Evolutionary conservation across 2,113 vertebrate species (phyloP).

Genomic region (Empidonax traillii): DNA sequence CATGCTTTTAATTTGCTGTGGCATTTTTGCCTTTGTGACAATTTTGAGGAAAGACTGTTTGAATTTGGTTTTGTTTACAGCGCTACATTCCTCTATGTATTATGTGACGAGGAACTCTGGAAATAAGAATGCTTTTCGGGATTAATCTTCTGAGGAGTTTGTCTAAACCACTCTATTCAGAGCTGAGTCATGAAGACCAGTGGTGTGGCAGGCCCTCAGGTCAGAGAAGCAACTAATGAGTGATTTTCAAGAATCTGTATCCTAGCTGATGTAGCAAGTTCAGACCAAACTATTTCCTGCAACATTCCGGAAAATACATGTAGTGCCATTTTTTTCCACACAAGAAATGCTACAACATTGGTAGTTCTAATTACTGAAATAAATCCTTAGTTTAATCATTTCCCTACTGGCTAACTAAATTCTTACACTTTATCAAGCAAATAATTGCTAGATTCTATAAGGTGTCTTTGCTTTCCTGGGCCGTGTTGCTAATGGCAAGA

Average conservation of each 20-base stretch:
- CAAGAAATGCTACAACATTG: not conserved
- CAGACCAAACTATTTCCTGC: not conserved
- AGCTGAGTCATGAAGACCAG: not conserved
- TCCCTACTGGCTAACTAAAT: not conserved
- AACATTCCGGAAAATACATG: not conserved
- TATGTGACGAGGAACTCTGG: not conserved
- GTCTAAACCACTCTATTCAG: not conserved
- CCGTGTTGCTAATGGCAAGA: not conserved
- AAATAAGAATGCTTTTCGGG: not conserved
- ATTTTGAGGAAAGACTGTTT: not conserved
- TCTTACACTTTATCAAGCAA: not conserved
- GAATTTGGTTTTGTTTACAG: not conserved
- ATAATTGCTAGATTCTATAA: not conserved
- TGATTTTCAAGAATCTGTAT: not conserved
- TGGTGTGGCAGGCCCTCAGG: not conserved
- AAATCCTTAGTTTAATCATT: not conserved
- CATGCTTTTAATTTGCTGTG: not conserved
- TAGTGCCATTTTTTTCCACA: not conserved
- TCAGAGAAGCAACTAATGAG: not conserved
- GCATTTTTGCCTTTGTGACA: not conserved
- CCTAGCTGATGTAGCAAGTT: not conserved
- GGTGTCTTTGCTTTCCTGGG: not conserved
- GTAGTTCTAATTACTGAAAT: not conserved
- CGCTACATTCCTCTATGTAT: not conserved
- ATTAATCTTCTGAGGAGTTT: not conserved